Evolutionary conservation across 2,113 vertebrate genomes (phyloP).

Genomic region (Mobula hypostoma): DNA sequence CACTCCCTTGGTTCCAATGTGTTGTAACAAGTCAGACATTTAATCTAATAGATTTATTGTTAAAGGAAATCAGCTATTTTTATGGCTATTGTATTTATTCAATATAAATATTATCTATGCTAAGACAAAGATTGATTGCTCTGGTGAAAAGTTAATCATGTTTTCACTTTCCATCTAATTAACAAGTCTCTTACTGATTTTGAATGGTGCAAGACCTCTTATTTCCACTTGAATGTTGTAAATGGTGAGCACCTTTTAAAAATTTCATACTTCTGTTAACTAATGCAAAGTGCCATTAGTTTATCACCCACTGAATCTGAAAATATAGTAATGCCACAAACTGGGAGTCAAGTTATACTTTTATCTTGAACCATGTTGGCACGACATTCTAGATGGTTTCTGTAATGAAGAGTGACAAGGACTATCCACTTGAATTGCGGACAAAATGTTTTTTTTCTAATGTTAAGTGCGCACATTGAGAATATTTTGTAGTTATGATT

Average conservation of each 20-base stretch:
- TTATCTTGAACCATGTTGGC: background rate
- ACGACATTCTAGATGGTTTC: background rate
- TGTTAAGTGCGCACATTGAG: background rate
- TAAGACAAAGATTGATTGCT: conserved; percentile 4
- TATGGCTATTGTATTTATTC: background rate
- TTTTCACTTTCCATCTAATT: background rate
- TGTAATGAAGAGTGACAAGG: background rate
- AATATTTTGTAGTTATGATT: background rate
- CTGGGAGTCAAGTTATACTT: background rate
- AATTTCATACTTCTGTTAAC: background rate
- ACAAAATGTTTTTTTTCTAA: background rate
- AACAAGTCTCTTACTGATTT: background rate
- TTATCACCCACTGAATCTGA: background rate
- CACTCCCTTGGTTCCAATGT: background rate
- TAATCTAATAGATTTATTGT: background rate
- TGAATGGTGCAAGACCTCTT: background rate
- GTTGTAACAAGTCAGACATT: conserved; percentile 27
- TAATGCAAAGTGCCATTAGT: background rate
- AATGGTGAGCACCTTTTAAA: background rate
- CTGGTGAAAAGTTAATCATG: conserved; percentile 17
- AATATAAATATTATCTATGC: background rate
- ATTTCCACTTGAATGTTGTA: background rate
- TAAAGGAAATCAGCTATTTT: background rate
- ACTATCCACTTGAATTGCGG: background rate
- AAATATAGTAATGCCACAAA: background rate